A percentile compares a stretch with the other conserved stretches of the same genome.
phyloP scores from a whole-genome alignment of 2,113 vertebrate species.

The Todiramphus saurophagus region DNA sequence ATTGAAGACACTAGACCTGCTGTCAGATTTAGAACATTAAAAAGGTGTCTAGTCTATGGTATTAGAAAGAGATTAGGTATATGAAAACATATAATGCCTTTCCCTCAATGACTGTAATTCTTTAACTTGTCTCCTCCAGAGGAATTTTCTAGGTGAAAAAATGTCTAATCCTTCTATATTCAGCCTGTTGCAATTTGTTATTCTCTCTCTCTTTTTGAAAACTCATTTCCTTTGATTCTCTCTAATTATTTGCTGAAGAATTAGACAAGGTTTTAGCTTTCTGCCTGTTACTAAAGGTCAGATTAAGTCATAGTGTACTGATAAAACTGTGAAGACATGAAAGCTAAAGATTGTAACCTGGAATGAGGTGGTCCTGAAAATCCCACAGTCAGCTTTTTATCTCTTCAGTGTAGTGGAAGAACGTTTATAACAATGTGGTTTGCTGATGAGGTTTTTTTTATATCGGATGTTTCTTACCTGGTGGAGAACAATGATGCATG shows the following conservation, averaged over 20 bases:
- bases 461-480: background rate
- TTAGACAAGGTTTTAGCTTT: background rate
- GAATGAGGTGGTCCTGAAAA: background rate
- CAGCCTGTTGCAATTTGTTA: background rate
- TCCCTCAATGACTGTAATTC: background rate
- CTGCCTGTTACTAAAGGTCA: background rate
- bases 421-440: background rate
- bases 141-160: constrained; percentile 15
- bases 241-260: background rate
- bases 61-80: background rate
- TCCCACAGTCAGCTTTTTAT: background rate
- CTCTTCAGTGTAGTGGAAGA: background rate
- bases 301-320: background rate
- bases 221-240: background rate
- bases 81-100: background rate
- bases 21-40: background rate
- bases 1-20: background rate
- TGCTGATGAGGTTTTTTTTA: background rate
- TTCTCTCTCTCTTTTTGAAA: background rate
- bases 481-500: background rate
- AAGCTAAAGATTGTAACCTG: background rate
- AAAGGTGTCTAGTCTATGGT: background rate
- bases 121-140: background rate
- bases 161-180: background rate
- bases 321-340: background rate